Evolutionary conservation across 2,888 invertebrate species (phyloP), one percentile per base, ranked within the genome.

Genomic region (Dynastes tityus): DNA sequence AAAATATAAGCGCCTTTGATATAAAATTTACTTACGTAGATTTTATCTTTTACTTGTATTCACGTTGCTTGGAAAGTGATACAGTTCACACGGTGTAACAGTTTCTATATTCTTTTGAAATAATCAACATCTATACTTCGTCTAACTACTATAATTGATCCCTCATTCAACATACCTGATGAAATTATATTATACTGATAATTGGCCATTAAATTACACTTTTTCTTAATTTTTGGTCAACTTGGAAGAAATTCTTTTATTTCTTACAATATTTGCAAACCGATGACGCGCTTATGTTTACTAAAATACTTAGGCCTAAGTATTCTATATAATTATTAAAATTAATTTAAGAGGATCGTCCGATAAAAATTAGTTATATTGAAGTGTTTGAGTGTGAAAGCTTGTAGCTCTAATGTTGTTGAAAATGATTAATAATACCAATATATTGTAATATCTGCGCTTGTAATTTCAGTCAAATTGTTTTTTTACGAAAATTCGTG

Each of bases 121-220:
- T 68, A 71, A 76, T 79, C 80, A 78, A 80, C 80, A 78, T 61
- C 77, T 81, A 78, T 78, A 80, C 78, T 78, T 79, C 77, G 29
- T 53, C 84, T 86, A 87, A 83, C 87, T 88, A 88, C 87, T 85
- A 80, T 87, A 87, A 87, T 88, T 88, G 88, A 87, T 88, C 88
- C 88, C 88, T 84, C 87, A 85, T 88, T 88, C 88, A 87, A 88
- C 88, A 86, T 88, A 88, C 87, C 88, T 87, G 88, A 88, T 87
- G 85, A 86, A 86, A 86, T 85, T 85, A 86, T 86, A 61, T 73
- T 61, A 74, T 74, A 86, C 84, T 86, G 85, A 85, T 85, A 85
- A 84, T 79, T 78, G 82, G 82, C 81, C 82, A 73, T 67, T 64
- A 77, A 73, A 40, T 75, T 74, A 37, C 73, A 37, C 27, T 74